These are phyloP conservation scores for Sthenelais limicola DNA, from an alignment of 2,888 invertebrate species.

Conservation along the genomic window DNA sequence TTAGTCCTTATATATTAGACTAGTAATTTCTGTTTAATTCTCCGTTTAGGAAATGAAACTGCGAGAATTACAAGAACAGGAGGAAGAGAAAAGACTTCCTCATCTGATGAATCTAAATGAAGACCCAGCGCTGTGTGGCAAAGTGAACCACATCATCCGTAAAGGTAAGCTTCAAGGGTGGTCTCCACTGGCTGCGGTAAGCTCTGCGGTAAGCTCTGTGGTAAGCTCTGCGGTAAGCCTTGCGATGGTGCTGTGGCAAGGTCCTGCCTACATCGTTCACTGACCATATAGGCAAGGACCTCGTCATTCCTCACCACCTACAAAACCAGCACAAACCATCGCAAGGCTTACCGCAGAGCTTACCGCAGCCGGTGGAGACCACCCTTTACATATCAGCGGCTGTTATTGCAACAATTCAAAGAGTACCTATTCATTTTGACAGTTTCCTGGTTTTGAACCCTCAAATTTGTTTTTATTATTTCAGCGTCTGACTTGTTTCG, in stretches of 20 bases:
- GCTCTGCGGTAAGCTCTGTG: too few species aligned
- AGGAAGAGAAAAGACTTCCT: conserved; percentile 51
- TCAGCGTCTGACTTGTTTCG: too few species aligned
- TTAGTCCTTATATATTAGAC: too few species aligned
- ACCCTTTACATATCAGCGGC: too few species aligned
- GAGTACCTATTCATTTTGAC: background rate
- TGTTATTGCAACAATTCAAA: background rate
- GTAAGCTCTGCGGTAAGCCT: too few species aligned
- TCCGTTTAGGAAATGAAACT: conserved; percentile 46
- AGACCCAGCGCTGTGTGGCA: conserved; percentile 55
- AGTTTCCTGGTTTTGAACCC: background rate
- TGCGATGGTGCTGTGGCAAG: too few species aligned
- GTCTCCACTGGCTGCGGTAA: too few species aligned
- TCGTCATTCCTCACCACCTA: background rate
- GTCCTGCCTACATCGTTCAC: too few species aligned
- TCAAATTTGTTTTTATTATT: background rate
- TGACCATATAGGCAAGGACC: background rate
- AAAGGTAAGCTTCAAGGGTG: background rate
- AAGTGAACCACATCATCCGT: conserved; percentile 48
- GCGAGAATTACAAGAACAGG: conserved; percentile 42
- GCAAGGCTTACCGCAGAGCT: too few species aligned
- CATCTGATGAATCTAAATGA: conserved; percentile 57
- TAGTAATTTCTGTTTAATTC: background rate
- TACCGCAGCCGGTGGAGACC: too few species aligned
- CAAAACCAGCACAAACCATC: too few species aligned